Evolutionary conservation across 64 coral and sea anemone species (phyloP), one percentile per base, ranked within the genome.

Genomic region (Montipora cactus): DNA sequence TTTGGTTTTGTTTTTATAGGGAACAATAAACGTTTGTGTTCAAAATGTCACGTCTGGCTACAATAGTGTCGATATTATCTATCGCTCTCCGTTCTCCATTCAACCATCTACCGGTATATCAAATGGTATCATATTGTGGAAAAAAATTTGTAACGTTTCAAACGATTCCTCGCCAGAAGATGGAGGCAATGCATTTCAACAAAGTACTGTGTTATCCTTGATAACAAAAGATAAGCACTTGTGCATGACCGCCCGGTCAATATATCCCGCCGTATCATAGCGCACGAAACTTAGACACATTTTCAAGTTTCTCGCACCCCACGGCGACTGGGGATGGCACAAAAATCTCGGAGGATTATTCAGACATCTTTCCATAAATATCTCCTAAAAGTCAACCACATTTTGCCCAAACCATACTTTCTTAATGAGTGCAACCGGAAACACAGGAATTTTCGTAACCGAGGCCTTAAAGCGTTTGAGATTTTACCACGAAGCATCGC

Each of bases 31-130:
- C 44, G 37, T 67, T 84, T 84, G 81, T 67, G 53, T 8, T 64
- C 11, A 64, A 64, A 7, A 71, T 71, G 44, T 85, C 59, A 49
- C 6, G 82, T 85, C 81, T 83, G 81, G 81, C 79, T 2, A 7
- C 1, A 19, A 2, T 37, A 37, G 37, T 47, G 25, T 13, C 16
- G 5, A 83, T 83, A 83, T 37, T 37, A 37, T 37, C 2, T 37
- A 37, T 37, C 11, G 53, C 53, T 11, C 53, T 57, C 47, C 15
- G 66, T 49, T 85, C 11, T 85, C 82, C 82, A 45, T 59, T 59
- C 21, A 13, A 62, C 25, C 51, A 22, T 37, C 37, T 37, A 37
- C 37, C 37, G 37, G 37, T 37, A 37, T 37, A 37, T 37, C 37
- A 37, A 37, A 37, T 37, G 37, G 37, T 37, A 37, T 57, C 7